Percentiles rank a stretch among this genome's conserved stretches.
Evolutionary conservation across 2,888 invertebrate species (phyloP).

Genomic region (Sipha maydis): DNA sequence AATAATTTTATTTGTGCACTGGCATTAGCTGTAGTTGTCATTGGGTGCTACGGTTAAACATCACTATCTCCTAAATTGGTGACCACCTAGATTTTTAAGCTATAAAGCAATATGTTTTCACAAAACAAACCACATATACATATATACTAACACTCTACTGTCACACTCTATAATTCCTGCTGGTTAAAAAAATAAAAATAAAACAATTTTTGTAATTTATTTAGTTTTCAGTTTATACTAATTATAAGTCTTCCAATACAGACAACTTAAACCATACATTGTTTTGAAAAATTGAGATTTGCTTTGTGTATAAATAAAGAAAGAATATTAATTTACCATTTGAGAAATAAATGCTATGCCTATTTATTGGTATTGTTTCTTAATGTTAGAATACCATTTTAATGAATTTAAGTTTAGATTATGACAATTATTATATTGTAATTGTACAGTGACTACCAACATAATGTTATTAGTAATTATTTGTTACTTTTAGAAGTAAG

Average conservation of each 20-base stretch:
- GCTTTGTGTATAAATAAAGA: background rate
- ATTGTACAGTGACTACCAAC: constrained; percentile 28
- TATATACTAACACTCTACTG: no score
- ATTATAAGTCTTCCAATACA: constrained; percentile 46
- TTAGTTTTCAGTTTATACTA: background rate
- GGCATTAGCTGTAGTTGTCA: no score
- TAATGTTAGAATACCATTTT: constrained; percentile 8
- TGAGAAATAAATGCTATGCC: constrained; percentile 1
- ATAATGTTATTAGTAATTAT: constrained; percentile 29
- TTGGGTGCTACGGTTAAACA: no score
- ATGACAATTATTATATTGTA: constrained; percentile 22
- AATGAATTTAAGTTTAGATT: constrained; percentile 22
- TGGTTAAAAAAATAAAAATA: no score
- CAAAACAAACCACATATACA: no score
- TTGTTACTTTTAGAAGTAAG: constrained; percentile 33
- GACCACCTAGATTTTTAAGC: no score
- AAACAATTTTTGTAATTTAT: background rate
- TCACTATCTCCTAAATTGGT: no score
- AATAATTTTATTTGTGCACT: no score
- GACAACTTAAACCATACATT: background rate
- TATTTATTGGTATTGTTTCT: constrained; percentile 25
- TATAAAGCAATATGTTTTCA: no score
- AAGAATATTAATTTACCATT: background rate
- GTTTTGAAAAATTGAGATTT: background rate
- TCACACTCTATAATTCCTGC: no score